Base-by-base conservation (phyloP, 2,888 invertebrate species). In the Cepaea hortensis region DNA sequence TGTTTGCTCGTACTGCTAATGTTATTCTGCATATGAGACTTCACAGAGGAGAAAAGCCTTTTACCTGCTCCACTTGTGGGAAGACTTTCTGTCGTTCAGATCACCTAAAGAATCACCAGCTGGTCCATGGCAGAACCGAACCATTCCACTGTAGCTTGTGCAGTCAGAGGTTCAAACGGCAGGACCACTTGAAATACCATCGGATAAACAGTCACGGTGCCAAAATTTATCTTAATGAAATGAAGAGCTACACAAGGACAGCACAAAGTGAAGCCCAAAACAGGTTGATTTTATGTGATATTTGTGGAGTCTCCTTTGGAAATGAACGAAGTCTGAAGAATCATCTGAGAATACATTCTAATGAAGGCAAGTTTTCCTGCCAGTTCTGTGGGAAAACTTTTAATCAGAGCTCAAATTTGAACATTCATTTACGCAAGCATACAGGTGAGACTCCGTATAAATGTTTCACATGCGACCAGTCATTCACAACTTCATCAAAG, bases 41-140 rank as follows among this genome's bases (percentile, higher is more conserved):
- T 4, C 89, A 89, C 83, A 86, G 73, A 4, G 87, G 89, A 7
- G 87, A 86, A 18, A 76, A 79, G n/a, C 89, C 88, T 3, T 88
- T 86, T 68, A n/a, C 48, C 15, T 89, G 89, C 50, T 35, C 70
- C 0, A 68, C 68, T 1, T 89, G 89, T 65, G 83, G 79, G 3
- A 86, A 86, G 72, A 72, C 46, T 6, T 89, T 89, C 65, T 68
- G 80, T 35, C 86, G 86, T 23, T 85, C 75, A 50, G 87, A 84
- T 23, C 82, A 86, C n/a, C 85, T 89, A 72, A 88, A 75, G 11
- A 81, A 73, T 62, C 88, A 87, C 50, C 77, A 65, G n/a, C 76
- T 75, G 3, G 55, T 61, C 35, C 88, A 85, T 65, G 73, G 73
- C 4, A 76, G 55, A n/a, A 18, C 35, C 20, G 35, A 84, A 13